Evolutionary conservation across 2,797 vertebrate species (phyloP).

Genomic region (Microhierax caerulescens): DNA sequence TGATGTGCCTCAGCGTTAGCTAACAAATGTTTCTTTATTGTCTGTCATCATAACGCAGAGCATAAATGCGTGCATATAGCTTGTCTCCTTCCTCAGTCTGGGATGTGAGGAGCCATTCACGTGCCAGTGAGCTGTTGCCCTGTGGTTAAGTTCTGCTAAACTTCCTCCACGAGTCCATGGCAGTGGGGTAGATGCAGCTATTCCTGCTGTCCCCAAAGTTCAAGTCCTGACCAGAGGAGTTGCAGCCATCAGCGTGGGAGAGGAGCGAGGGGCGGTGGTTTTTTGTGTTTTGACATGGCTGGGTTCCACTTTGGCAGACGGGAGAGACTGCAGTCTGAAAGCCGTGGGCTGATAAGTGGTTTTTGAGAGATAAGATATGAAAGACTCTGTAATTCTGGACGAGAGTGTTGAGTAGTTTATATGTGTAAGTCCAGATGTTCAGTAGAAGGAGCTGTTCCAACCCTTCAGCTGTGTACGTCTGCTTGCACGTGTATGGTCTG

Average conservation of each 20-base stretch:
- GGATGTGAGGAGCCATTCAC: neutral
- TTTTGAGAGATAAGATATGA: slow-evolving; percentile 71
- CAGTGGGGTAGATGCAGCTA: neutral
- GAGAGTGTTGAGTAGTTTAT: slow-evolving; percentile 59
- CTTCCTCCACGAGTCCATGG: neutral
- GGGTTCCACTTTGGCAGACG: slow-evolving; percentile 59
- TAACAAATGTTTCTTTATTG: neutral
- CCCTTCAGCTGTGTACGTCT: slow-evolving; percentile 23
- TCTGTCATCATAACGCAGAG: neutral
- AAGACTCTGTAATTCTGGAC: slow-evolving; percentile 62
- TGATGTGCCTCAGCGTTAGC: fast-evolving
- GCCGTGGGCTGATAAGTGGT: slow-evolving; percentile 57
- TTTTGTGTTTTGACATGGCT: slow-evolving; percentile 50
- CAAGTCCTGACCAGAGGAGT: slow-evolving; percentile 17
- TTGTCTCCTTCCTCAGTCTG: neutral
- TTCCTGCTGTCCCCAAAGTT: neutral
- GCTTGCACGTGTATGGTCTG: neutral
- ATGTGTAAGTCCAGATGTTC: slow-evolving; percentile 63
- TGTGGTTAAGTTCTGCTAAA: neutral
- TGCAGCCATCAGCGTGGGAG: slow-evolving; percentile 38
- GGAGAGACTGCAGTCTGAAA: slow-evolving; percentile 65
- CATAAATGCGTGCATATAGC: neutral
- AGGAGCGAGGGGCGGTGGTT: slow-evolving; percentile 39
- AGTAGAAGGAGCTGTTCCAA: slow-evolving; percentile 52
- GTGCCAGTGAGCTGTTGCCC: neutral